A percentile compares a stretch with the other conserved stretches of the same genome.
phyloP scores from a whole-genome alignment of 2,888 invertebrate species.

The Galeruca laticollis region DNA sequence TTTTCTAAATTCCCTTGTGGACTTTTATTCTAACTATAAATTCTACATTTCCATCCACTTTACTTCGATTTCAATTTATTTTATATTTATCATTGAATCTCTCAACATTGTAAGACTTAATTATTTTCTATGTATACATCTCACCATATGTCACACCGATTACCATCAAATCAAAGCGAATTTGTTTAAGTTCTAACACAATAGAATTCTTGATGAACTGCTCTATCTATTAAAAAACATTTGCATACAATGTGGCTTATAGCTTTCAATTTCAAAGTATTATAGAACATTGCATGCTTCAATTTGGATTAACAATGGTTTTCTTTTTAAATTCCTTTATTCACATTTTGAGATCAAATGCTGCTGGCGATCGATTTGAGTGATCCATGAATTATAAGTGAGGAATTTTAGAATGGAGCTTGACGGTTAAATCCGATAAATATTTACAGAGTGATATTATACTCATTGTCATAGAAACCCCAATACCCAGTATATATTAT shows the following conservation, averaged over 20 bases:
- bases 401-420: neutral
- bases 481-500: too few species aligned
- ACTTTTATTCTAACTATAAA: too few species aligned
- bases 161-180: constrained; percentile 6
- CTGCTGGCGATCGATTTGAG: neutral
- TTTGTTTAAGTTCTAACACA: neutral
- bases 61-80: too few species aligned
- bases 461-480: too few species aligned
- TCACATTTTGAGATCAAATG: neutral
- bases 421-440: neutral
- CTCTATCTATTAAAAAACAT: constrained; percentile 8
- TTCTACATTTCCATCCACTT: too few species aligned
- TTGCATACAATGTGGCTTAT: constrained; percentile 17
- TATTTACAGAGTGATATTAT: neutral
- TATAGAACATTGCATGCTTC: neutral
- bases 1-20: too few species aligned
- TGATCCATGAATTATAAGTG: neutral
- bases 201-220: neutral
- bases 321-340: neutral
- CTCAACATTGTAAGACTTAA: neutral
- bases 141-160: neutral
- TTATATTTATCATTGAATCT: neutral
- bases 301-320: neutral
- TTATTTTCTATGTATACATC: neutral
- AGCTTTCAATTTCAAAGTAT: neutral